A percentile compares a stretch with the other conserved stretches of the same genome.
These are phyloP conservation scores for Sipha flava DNA, from an alignment of 1,140 invertebrate species.

Conservation along the genomic window DNA sequence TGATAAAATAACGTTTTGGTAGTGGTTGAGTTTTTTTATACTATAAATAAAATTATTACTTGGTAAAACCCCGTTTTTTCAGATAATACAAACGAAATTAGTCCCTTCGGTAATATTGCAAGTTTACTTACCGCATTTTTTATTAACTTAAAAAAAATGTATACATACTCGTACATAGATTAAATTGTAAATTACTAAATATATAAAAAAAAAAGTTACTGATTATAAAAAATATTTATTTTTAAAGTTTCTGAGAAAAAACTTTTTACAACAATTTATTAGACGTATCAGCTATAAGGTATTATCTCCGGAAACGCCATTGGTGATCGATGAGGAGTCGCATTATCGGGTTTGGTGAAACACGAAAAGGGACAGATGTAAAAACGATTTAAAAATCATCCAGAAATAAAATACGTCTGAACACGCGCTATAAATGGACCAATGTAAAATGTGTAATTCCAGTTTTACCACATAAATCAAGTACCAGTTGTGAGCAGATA, in stretches of 20 bases:
- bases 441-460: slow-evolving; percentile 24
- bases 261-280: neutral
- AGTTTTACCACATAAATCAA: slow-evolving; percentile 16
- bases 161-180: too few species aligned
- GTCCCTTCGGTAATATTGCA: neutral
- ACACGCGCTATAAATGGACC: neutral
- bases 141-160: neutral
- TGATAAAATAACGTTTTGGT: too few species aligned
- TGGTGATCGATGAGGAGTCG: neutral
- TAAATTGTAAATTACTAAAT: too few species aligned
- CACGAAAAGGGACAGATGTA: neutral
- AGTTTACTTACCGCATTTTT: neutral
- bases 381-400: slow-evolving; percentile 15
- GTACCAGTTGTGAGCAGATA: neutral
- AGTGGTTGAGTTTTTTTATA: too few species aligned
- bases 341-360: neutral
- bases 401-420: neutral
- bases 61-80: too few species aligned
- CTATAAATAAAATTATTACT: too few species aligned
- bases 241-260: neutral
- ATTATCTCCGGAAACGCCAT: neutral
- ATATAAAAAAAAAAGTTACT: neutral
- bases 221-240: neutral
- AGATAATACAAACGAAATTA: neutral
- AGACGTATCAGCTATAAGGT: neutral